Conservation (phyloP, 2,113 vertebrate species). For the Corythoichthys haematopterus region DNA sequence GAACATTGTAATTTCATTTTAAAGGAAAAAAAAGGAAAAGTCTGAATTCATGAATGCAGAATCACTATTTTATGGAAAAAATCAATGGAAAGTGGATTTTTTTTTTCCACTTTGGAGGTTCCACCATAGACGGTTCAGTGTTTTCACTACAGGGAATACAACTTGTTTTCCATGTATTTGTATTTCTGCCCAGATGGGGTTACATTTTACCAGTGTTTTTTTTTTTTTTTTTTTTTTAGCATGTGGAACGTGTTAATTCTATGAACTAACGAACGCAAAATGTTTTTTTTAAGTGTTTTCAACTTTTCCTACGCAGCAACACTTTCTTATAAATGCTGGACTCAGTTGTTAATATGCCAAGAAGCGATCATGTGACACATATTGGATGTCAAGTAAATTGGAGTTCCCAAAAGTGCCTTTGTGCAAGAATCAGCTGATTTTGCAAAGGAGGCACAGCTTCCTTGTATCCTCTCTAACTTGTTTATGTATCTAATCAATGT, state of each 20-base stretch:
- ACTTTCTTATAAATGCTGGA: constrained; percentile 2
- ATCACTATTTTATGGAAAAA: background rate
- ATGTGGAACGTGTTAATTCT: background rate
- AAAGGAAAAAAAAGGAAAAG: no score
- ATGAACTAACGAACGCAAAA: background rate
- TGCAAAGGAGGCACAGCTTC: background rate
- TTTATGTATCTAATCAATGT: constrained; percentile 50
- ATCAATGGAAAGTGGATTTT: no score
- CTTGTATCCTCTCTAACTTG: constrained; percentile 47
- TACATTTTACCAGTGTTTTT: background rate
- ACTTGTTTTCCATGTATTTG: constrained; percentile 15
- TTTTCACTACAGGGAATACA: constrained; percentile 34
- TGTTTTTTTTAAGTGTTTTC: background rate
- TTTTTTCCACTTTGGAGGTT: background rate
- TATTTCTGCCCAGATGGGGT: constrained; percentile 11
- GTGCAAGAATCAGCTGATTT: constrained; percentile 2
- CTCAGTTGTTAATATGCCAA: background rate
- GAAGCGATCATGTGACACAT: background rate
- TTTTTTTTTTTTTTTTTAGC: background rate
- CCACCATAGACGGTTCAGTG: background rate
- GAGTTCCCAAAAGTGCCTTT: background rate
- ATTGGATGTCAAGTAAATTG: background rate
- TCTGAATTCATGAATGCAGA: no score
- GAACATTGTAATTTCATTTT: background rate
- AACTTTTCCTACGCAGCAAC: background rate